phyloP scores from a whole-genome alignment of 2,888 invertebrate genomes.

The Petrolisthes manimaculis region DNA sequence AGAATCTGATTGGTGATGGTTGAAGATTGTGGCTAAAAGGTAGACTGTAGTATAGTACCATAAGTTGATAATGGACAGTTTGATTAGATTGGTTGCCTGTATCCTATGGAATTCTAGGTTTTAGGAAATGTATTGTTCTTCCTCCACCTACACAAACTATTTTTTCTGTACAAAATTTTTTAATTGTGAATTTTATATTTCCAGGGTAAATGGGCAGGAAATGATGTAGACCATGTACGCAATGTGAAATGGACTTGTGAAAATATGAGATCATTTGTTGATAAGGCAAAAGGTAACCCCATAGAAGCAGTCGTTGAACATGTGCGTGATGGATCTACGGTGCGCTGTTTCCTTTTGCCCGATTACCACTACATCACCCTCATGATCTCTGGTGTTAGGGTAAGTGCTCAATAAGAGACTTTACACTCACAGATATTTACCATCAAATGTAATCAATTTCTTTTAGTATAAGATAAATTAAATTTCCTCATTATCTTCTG shows the following conservation, averaged over 20 bases:
- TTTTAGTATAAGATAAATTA: background rate
- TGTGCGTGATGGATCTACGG: conserved; percentile 96
- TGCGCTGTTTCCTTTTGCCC: conserved; percentile 90
- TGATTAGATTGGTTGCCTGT: no score
- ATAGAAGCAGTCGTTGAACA: conserved; percentile 95
- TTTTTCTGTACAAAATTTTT: no score
- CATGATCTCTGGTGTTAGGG: conserved; percentile 90
- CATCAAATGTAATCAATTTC: background rate
- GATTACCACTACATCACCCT: conserved; percentile 92
- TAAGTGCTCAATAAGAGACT: conserved; percentile 26
- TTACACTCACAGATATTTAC: background rate
- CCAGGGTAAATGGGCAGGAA: conserved; percentile 56
- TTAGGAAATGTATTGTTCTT: no score
- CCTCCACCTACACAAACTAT: no score
- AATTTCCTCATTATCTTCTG: background rate
- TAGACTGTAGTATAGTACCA: no score
- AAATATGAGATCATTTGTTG: conserved; percentile 84
- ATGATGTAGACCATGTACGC: conserved; percentile 76
- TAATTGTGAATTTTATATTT: background rate
- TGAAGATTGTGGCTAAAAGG: no score
- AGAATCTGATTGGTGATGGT: no score
- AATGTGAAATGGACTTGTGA: conserved; percentile 91
- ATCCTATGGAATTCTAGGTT: no score
- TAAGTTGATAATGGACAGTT: no score
- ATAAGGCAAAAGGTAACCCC: conserved; percentile 86